Base-by-base conservation (phyloP, 2,888 invertebrate genomes). In the Hypomecis punctinalis region DNA sequence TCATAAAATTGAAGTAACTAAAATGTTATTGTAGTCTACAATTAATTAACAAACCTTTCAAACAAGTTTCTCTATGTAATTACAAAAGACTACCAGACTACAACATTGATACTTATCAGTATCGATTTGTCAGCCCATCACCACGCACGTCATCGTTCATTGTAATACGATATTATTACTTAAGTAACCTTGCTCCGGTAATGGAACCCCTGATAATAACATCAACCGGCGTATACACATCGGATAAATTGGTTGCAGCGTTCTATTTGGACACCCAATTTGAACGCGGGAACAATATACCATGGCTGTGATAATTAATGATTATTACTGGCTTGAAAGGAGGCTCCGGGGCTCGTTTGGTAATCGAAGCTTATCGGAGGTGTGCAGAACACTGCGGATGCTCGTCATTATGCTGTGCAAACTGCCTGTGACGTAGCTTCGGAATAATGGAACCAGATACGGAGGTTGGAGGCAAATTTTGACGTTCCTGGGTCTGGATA, bases 171-270 rank as follows among this genome's bases (percentile, higher is more conserved):
- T 63, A 54, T 61, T 56, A 63, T 51, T 49, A 49, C 65, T 61
- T 58, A 58, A 64, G 64, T 69, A 65, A 71, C 68, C 65, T 65
- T 55, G 52, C 61, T 61, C 5, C 59, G 57, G 65, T 72, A 68
- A 69, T 71, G 57, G 69, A 71, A 49, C 58, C 67, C 62, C 5
- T 63, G 46, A 67, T 69, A 67, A 67, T 67, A 53, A 66, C 67
- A 69, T 69, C 65, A 61, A 52, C 37, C 60, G 49, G 62, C 53
- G 66, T 58, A 69, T 62, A 69, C 66, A 67, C 57, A 66, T 61
- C 57, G 55, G 69, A 56, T 67, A 66, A 23, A 71, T 71, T 71
- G 71, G 66, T 61, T 71, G 69, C 67, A 71, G 43, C 66, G 56
- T 64, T 63, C 66, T 63, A 68, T 66, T 65, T 51, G 63, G 62